Evolutionary conservation across 2,888 invertebrate genomes (phyloP), one percentile per base, ranked within the genome.

Genomic region (Cephus rjabovi): DNA sequence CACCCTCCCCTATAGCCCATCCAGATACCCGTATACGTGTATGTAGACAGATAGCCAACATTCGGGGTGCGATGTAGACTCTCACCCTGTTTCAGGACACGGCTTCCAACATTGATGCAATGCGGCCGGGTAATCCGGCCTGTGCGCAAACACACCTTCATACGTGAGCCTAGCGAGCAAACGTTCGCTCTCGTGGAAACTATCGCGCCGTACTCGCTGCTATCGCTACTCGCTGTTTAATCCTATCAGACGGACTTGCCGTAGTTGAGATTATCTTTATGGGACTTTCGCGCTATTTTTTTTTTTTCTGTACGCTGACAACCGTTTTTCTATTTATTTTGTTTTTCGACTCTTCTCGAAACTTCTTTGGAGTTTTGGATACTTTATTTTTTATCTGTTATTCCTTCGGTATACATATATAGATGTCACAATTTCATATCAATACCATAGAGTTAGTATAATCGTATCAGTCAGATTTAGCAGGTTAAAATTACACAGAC

Each of bases 101-200:
- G 56, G 56, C 23, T 76, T 79, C 69, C 40, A 35, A 69, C 70
- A 40, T 56, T 34, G 76, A 75, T 77, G 77, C 79, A 75, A 76
- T 73, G 76, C 77, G 40, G 80, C 74, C 37, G 56, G 12, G 68
- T 76, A 75, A 77, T 75, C 73, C 75, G 31, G 37, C 34, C 37
- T 75, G 68, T 23, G 70, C 73, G 34, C 74, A 68, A 77, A 40
- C 79, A 78, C 78, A 73, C 56, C 75, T 74, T 70, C 78, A 11
- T 56, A 23, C 23, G 56, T 23, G 56, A 56, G 56, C 56, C 56
- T 56, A 9, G 56, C 56, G 56, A 23, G 23, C 23, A 9, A 56
- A 56, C 23, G 15, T 56, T 56, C 56, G 23, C 56, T 56, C 56
- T 23, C 23, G 56, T 56, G 56, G 56, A 56, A 56, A 56, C 23